Percentiles rank a stretch among this genome's conserved stretches.
Conservation (phyloP, 1,140 invertebrate species). For the Euura saliciscinereae region DNA sequence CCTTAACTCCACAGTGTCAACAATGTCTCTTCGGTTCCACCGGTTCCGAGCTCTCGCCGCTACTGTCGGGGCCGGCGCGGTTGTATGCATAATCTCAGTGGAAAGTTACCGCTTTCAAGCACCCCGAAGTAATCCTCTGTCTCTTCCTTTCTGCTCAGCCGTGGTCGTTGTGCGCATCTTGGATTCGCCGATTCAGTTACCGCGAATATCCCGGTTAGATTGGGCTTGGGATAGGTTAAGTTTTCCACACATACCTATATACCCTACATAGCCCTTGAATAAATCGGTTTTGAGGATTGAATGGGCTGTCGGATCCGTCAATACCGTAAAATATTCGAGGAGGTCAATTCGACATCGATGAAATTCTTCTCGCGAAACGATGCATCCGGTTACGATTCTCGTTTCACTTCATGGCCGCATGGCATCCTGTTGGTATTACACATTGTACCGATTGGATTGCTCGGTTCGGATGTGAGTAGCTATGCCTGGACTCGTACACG, state of each 20-base stretch:
- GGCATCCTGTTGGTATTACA: too few relatives aligned
- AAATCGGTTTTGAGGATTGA: background rate
- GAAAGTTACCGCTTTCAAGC: conserved; percentile 3
- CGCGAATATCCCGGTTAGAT: background rate
- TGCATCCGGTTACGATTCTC: too few relatives aligned
- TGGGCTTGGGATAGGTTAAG: background rate
- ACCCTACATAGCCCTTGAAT: background rate
- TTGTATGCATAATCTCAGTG: conserved; percentile 3
- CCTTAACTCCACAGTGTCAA: background rate
- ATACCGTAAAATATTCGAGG: too few relatives aligned
- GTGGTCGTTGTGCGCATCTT: background rate
- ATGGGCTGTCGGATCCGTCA: too few relatives aligned
- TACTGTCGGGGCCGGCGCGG: background rate
- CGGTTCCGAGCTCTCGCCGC: too few relatives aligned
- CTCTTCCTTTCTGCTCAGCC: background rate
- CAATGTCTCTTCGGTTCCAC: conserved; percentile 1
- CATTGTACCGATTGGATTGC: too few relatives aligned
- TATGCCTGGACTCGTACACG: too few relatives aligned
- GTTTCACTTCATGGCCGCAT: too few relatives aligned
- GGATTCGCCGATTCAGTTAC: background rate
- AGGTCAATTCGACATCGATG: too few relatives aligned
- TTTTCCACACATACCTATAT: background rate
- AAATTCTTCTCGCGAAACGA: too few relatives aligned
- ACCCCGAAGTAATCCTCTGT: conserved; percentile 3
- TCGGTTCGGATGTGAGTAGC: too few relatives aligned